A percentile compares a stretch with the other conserved stretches of the same genome.
Evolutionary conservation across 1,140 invertebrate genomes (phyloP).

Genomic region (Dryas iulia): DNA sequence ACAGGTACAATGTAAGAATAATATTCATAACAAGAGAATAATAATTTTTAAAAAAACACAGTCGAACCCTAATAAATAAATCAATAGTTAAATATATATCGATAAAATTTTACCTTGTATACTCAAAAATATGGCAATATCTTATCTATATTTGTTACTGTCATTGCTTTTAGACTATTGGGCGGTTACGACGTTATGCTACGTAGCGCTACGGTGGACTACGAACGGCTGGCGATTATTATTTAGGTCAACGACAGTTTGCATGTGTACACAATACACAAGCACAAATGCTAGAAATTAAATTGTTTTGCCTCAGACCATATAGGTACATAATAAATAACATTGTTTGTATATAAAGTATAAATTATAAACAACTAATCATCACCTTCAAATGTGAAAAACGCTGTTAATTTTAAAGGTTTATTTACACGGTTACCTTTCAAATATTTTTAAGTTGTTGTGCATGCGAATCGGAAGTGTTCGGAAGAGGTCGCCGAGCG

Average conservation of each 20-base stretch:
- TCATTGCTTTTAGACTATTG: constrained; percentile 1
- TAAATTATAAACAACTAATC: neutral
- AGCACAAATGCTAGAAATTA: neutral
- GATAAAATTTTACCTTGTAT: constrained; percentile 5
- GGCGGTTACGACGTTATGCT: constrained; percentile 37
- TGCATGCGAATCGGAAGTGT: constrained; percentile 77
- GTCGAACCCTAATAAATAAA: neutral
- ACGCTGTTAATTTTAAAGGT: constrained; percentile 30
- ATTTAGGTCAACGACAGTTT: constrained; percentile 36
- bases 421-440: constrained; percentile 60
- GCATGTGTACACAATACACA: constrained; percentile 27
- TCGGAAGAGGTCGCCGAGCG: constrained; percentile 62
- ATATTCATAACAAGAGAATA: no score
- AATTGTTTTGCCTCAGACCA: no score
- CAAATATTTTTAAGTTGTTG: constrained; percentile 60
- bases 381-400: constrained; percentile 25
- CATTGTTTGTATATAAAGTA: neutral
- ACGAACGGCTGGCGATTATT: constrained; percentile 32
- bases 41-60: neutral
- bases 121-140: constrained; percentile 7
- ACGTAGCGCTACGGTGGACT: constrained; percentile 39
- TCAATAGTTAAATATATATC: neutral
- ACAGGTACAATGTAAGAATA: no score
- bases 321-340: no score
- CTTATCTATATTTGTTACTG: constrained; percentile 10